Evolutionary conservation across 1,140 invertebrate species (phyloP), one percentile per base, ranked within the genome.

Genomic region (Mizuhopecten yessoensis): DNA sequence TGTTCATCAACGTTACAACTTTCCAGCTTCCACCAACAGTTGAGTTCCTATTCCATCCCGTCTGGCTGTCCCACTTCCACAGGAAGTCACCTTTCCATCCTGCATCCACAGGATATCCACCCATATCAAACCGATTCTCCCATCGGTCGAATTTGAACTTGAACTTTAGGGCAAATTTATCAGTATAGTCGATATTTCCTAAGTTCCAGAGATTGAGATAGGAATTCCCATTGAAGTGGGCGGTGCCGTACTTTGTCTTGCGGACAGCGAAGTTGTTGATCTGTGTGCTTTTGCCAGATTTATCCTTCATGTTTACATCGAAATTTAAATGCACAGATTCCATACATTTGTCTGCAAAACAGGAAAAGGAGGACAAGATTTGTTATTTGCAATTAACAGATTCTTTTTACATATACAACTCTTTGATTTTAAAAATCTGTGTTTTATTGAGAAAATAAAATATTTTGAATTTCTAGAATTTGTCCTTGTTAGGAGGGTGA

Each of bases 121-220:
- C 92, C 11, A 89, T 87, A 57, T 92, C 92, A 36, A 91, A 92
- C 34, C 88, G 45, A 36, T 92, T 89, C 0, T 75, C 88, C 92
- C 92, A 92, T 86, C 92, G 42, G 86, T 91, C 92, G 36, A 92
- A 91, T 86, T 91, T 92, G 39, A 92, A 95, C 75, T 92, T 93
- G 33, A 95, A 87, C 15, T 89, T 91, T 0, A 95, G 89, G 10
- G 93, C 87, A n/a, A 95, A 91, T 20, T 93, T 90, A 39, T 93
- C 87, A n/a, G 91, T 75, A 29, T 92, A 90, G 7, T 93, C 91
- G 1, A 92, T 34, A 13, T 87, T 88, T 13, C 91, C 91, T n/a
- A 92, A 87, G 5, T 90, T 92, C 89, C 92, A 92, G 0, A 95
- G n/a, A 34, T 90, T 92, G 34, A 95, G 36, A 15, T 75, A 45